These are phyloP conservation scores for Thereva nobilitata DNA, from an alignment of 2,888 invertebrate genomes.

Conservation along the genomic window DNA sequence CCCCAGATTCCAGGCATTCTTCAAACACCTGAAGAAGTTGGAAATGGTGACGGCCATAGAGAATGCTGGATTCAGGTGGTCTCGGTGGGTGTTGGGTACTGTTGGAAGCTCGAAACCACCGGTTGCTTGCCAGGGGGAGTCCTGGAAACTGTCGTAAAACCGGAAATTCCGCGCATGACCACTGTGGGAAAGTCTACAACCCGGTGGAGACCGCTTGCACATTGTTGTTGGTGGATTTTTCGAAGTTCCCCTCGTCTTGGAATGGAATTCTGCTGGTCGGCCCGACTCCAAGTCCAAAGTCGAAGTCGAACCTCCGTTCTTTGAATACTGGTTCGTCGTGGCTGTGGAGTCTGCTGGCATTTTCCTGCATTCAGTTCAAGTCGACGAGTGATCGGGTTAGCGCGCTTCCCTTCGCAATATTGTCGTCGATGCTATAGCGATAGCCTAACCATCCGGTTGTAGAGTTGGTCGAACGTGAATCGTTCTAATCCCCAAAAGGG, in stretches of 20 bases:
- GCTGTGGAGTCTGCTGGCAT: conserved; percentile 23
- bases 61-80: no score
- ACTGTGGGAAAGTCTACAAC: neutral
- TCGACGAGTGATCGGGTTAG: conserved; percentile 19
- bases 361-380: conserved; percentile 18
- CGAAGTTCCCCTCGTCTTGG: conserved; percentile 12
- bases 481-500: no score
- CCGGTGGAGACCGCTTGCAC: no score
- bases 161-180: conserved; percentile 21
- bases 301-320: conserved; percentile 14
- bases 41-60: no score
- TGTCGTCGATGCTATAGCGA: no score
- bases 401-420: neutral
- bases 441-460: no score
- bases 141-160: conserved; percentile 25
- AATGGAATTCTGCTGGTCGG: conserved; percentile 17
- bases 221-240: neutral
- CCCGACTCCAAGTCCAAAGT: neutral
- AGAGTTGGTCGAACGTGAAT: no score
- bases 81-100: neutral
- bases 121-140: conserved; percentile 20
- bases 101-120: conserved; percentile 17
- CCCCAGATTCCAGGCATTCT: no score
- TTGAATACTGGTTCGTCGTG: conserved; percentile 4
- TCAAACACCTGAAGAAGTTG: no score